Conservation (phyloP, 2,113 vertebrate genomes). For the Brachyhypopomus gauderio region DNA sequence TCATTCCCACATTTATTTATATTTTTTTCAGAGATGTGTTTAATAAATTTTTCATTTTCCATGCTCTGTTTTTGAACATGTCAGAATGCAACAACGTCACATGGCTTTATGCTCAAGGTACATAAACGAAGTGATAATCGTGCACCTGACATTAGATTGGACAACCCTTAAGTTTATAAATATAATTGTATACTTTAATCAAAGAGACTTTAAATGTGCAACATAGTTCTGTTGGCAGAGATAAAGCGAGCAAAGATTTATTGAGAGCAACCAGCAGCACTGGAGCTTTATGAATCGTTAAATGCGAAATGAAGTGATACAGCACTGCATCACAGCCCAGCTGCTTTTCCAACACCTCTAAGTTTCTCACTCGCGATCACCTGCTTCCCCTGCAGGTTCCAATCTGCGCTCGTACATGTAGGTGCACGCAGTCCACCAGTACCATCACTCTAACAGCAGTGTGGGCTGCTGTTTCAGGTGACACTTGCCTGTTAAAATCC, state of each 20-base stretch:
- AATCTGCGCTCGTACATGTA: not conserved
- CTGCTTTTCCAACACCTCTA: not conserved
- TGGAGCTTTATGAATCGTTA: not conserved
- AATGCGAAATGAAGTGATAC: not conserved
- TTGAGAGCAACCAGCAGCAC: not conserved
- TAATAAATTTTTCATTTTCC: not conserved
- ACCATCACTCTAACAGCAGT: not conserved
- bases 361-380: not conserved
- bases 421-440: too few species aligned
- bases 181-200: conserved; percentile 13
- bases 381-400: not conserved
- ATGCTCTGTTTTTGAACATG: conserved; percentile 13
- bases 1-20: not conserved
- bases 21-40: not conserved
- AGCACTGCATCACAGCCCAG: not conserved
- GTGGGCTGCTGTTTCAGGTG: not conserved
- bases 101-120: conserved; percentile 31
- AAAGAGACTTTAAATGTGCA: not conserved
- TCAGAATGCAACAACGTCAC: conserved; percentile 27
- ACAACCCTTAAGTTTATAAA: conserved; percentile 10
- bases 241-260: not conserved
- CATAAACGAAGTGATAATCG: conserved; percentile 36
- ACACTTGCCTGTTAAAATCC: conserved; percentile 27
- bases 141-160: conserved; percentile 23
- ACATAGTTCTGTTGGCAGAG: not conserved